Percentiles rank a stretch among this genome's conserved stretches.
These are phyloP conservation scores for Danionella dracula DNA, from an alignment of 2,797 vertebrate species.

Conservation along the genomic window DNA sequence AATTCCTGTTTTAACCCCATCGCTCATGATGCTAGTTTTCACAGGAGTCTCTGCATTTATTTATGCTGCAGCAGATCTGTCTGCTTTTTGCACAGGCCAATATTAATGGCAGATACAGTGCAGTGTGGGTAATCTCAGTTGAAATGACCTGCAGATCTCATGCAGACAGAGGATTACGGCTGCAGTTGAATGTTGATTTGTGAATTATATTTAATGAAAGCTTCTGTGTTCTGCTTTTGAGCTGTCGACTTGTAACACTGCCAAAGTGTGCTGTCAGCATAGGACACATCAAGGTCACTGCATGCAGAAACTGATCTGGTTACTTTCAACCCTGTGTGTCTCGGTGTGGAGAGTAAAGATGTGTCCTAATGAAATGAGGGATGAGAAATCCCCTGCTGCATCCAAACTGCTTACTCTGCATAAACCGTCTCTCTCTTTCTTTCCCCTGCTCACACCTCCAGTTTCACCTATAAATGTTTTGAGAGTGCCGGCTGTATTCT, in stretches of 20 bases:
- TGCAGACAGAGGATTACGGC: neutral
- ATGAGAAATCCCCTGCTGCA: constrained; percentile 27
- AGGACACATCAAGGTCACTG: constrained; percentile 25
- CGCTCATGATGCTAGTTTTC: neutral
- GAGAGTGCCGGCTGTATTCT: neutral
- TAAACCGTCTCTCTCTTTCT: neutral
- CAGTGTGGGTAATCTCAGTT: no score
- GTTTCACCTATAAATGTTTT: constrained; percentile 14
- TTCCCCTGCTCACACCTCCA: neutral
- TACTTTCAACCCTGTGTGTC: constrained; percentile 12
- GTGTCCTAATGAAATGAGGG: constrained; percentile 37
- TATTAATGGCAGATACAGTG: no score
- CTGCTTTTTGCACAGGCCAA: no score
- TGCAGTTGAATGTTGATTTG: neutral
- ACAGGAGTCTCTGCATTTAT: neutral
- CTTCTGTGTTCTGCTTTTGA: neutral
- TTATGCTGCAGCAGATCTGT: neutral
- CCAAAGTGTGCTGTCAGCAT: constrained; percentile 31
- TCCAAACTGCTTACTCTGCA: constrained; percentile 34
- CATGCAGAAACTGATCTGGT: constrained; percentile 13
- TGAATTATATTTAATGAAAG: neutral
- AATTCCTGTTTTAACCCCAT: no score
- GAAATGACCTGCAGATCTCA: neutral
- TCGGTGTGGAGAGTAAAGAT: constrained; percentile 6
- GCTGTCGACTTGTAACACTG: constrained; percentile 4